A percentile compares a stretch with the other conserved stretches of the same genome.
phyloP scores from a whole-genome alignment of 2,113 vertebrate genomes.

The Amia ocellicauda region DNA sequence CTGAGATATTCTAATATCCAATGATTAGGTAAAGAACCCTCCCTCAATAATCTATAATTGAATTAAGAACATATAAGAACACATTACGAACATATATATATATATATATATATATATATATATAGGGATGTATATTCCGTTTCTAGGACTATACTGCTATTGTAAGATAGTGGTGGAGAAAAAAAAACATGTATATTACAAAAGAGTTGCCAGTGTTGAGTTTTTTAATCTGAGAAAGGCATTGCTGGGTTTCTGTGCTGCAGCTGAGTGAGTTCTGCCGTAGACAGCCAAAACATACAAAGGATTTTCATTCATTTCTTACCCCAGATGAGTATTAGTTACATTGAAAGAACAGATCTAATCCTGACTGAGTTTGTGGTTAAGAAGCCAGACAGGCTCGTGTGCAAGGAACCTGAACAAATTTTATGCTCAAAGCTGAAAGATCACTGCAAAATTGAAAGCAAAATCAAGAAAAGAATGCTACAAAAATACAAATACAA shows the following conservation, averaged over 20 bases:
- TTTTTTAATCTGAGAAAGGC: neutral
- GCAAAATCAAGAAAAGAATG: neutral
- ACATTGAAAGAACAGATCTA: conserved; percentile 1
- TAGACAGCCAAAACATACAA: conserved; percentile 2
- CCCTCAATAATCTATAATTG: no score
- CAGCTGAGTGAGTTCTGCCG: neutral
- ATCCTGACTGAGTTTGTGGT: neutral
- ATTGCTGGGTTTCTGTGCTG: neutral
- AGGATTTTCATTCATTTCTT: conserved; percentile 4
- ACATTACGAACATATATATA: neutral
- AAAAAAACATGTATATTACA: neutral
- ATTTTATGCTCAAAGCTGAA: neutral
- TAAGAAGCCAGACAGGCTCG: neutral
- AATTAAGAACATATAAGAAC: neutral
- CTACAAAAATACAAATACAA: neutral
- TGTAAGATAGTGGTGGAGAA: neutral
- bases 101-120: neutral
- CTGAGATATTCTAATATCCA: no score
- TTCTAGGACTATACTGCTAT: neutral
- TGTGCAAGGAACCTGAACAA: neutral
- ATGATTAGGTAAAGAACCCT: no score
- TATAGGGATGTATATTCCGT: neutral
- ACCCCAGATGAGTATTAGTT: neutral
- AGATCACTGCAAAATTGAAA: neutral
- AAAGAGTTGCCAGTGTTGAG: neutral